phyloP scores from a whole-genome alignment of 2,113 vertebrate species.

The Pelecanus crispus region DNA sequence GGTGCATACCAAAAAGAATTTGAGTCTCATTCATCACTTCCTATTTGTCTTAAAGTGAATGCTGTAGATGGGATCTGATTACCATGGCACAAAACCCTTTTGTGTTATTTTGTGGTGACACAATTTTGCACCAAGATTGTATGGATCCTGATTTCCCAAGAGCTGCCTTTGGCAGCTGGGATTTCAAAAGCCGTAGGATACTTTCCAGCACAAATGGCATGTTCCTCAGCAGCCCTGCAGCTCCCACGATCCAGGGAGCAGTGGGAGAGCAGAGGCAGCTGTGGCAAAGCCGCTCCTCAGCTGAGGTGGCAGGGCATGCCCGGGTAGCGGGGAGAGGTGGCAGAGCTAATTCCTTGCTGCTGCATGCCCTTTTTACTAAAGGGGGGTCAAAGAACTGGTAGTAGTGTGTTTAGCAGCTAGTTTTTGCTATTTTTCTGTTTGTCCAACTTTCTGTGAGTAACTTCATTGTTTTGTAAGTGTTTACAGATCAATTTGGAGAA shows the following conservation, averaged over 20 bases:
- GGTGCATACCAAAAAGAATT: constrained; percentile 19
- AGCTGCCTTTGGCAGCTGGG: constrained; percentile 29
- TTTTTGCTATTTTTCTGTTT: not conserved
- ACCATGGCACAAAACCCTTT: constrained; percentile 2
- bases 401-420: not conserved
- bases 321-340: not conserved
- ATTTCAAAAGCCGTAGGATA: constrained; percentile 33
- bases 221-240: not conserved
- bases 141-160: constrained; percentile 27
- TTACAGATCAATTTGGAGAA: not conserved
- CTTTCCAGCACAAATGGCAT: constrained; percentile 48
- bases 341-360: not conserved
- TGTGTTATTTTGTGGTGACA: constrained; percentile 8
- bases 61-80: constrained; percentile 3
- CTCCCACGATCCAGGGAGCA: not conserved
- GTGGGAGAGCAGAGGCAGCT: constrained; percentile 1
- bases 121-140: constrained; percentile 9
- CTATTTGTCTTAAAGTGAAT: constrained; percentile 42
- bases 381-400: not conserved
- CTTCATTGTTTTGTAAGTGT: not conserved
- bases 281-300: not conserved
- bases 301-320: not conserved
- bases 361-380: not conserved
- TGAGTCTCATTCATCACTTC: constrained; percentile 36
- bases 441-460: not conserved